These are phyloP conservation scores for Equus quagga DNA, from an alignment of 2,113 vertebrate genomes.

Conservation along the genomic window DNA sequence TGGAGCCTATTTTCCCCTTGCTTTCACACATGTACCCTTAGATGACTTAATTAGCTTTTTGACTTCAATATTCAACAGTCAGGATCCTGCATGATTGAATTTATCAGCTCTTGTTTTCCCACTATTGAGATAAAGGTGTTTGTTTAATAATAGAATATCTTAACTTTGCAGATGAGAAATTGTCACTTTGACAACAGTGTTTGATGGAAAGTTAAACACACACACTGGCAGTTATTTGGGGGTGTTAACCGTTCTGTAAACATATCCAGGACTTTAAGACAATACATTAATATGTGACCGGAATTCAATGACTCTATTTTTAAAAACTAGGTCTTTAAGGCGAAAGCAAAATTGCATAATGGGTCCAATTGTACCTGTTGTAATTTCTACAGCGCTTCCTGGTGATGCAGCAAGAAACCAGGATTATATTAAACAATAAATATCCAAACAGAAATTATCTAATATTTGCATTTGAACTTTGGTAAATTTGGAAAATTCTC, in stretches of 20 bases:
- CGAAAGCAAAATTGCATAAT: neutral
- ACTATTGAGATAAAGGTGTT: neutral
- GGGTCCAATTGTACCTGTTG: too few relatives aligned
- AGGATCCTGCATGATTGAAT: neutral
- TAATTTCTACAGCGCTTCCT: neutral
- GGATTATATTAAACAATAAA: neutral
- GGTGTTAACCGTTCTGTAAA: neutral
- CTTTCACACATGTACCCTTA: neutral
- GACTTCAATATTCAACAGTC: neutral
- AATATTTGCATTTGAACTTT: neutral
- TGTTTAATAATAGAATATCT: neutral
- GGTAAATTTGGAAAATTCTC: neutral
- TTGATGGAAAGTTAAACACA: conserved; percentile 21
- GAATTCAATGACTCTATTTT: neutral
- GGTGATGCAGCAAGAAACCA: neutral
- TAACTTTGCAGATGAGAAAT: conserved; percentile 14
- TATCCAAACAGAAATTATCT: neutral
- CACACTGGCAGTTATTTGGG: neutral
- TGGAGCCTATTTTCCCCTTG: neutral
- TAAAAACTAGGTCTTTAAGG: neutral
- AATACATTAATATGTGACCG: neutral
- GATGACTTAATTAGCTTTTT: neutral
- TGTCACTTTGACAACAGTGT: neutral
- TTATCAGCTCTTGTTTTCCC: neutral
- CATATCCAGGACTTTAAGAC: neutral